Evolutionary conservation across 2,888 invertebrate genomes (phyloP).

Genomic region (Drosophila subsilvestris): DNA sequence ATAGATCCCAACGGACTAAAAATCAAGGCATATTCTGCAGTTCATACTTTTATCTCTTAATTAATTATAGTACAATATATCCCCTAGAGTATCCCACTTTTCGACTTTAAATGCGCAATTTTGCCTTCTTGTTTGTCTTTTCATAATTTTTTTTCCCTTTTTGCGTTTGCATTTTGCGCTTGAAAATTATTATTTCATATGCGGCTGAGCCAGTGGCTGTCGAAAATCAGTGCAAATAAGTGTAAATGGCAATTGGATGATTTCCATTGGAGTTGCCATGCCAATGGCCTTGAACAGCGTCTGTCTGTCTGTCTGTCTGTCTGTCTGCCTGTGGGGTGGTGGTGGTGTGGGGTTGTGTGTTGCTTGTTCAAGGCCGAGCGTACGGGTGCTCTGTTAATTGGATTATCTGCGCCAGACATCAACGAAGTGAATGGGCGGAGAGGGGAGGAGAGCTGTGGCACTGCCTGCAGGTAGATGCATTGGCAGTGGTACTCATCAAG

Average conservation of each 20-base stretch:
- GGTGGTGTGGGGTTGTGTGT: neutral
- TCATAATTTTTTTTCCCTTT: neutral
- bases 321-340: neutral
- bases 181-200: constrained; percentile 47
- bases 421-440: neutral
- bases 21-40: neutral
- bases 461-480: neutral
- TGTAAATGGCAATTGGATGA: constrained; percentile 37
- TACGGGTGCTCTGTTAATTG: constrained; percentile 21
- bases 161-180: constrained; percentile 28
- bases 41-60: no score
- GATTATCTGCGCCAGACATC: constrained; percentile 33
- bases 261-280: constrained; percentile 17
- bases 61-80: neutral
- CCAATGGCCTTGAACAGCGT: constrained; percentile 43
- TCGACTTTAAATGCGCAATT: neutral
- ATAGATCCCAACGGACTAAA: no score
- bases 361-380: constrained; percentile 30
- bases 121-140: neutral
- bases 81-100: neutral
- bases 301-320: constrained; percentile 5
- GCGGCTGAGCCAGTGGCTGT: constrained; percentile 16
- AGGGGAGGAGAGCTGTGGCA: no score
- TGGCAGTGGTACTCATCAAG: neutral
- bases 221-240: constrained; percentile 43